Percentiles rank a stretch among this genome's conserved stretches.
phyloP scores from a whole-genome alignment of 1,140 invertebrate species.

The Oryctes rhinoceros region DNA sequence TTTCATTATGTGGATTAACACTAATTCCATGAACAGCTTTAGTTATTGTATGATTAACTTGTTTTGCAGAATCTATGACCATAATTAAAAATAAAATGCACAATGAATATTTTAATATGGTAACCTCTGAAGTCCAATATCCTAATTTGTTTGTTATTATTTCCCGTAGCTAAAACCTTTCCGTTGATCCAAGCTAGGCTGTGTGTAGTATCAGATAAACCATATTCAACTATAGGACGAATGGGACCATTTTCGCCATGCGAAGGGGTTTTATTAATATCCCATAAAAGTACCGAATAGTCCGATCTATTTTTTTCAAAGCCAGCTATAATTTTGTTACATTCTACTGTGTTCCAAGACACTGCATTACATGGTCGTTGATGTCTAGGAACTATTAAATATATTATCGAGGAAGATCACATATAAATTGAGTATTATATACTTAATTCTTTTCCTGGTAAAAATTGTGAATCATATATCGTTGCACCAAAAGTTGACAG shows the following conservation, averaged over 20 bases:
- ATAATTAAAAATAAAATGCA: constrained; percentile 10
- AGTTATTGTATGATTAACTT: constrained; percentile 76
- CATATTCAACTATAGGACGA: constrained; percentile 72
- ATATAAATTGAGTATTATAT: constrained; percentile 49
- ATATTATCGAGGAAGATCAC: constrained; percentile 35
- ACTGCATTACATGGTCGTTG: constrained; percentile 86
- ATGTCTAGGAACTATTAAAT: constrained; percentile 76
- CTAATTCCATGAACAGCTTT: constrained; percentile 85
- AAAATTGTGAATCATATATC: constrained; percentile 70
- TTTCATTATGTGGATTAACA: constrained; percentile 79
- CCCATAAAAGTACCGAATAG: constrained; percentile 83
- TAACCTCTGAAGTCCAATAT: constrained; percentile 91
- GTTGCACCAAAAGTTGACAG: constrained; percentile 81
- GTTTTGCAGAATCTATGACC: constrained; percentile 73
- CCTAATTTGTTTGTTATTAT: constrained; percentile 89
- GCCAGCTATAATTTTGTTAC: constrained; percentile 82
- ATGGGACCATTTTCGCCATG: constrained; percentile 57
- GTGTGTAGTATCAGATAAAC: constrained; percentile 82
- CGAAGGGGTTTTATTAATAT: constrained; percentile 69
- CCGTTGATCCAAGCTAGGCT: constrained; percentile 84
- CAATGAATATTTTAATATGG: neutral
- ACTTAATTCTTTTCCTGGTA: constrained; percentile 83
- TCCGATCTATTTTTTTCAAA: constrained; percentile 88
- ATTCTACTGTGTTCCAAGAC: constrained; percentile 87
- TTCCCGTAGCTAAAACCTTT: constrained; percentile 81